Base-by-base conservation (phyloP, 2,113 vertebrate species). In the Onychostruthus taczanowskii region DNA sequence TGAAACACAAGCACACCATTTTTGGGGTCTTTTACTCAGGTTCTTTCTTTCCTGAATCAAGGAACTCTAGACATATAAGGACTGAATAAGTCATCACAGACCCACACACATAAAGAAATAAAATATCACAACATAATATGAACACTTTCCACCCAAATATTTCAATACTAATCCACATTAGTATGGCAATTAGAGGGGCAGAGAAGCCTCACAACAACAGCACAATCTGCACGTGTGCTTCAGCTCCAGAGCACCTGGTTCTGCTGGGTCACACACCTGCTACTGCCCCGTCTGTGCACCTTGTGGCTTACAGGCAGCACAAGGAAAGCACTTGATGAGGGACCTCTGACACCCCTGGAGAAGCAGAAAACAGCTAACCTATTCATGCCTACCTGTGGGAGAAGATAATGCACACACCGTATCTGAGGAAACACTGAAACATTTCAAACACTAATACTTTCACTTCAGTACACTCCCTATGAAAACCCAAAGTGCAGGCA, bases 251-350 rank as follows among this genome's bases (percentile, higher is more conserved):
- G 59, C 44, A 28, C 20, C n/a, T 23, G 11, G 33, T 16, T 66
- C 19, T 37, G 35, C 72, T 28, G 6, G n/a, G 59, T 21, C 49
- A 62, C 6, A 18, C 8, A 35, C 9, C 14, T 23, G 6, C 30
- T 9, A 3, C 35, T 46, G 13, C 24, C 13, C 14, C 0, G 0
- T 31, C 31, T 26, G 13, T 22, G 24, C 77, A 44, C 20, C 12
- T 37, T 4, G 4, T 8, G 6, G 24, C 61, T 55, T 33, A 67
- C 24, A 24, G 30, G 23, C 17, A 83, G 44, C 7, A 22, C 0
- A 0, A 73, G 55, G 43, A 41, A 70, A 70, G 11, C 13, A 10
- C 37, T 58, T 50, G 41, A 58, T 2, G 0, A 80, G 50, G 18
- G 16, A 63, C 16, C 28, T 39, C 24, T 11, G 28, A 81, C 16